Evolutionary conservation across 2,113 vertebrate species (phyloP), one percentile per base, ranked within the genome.

Genomic region (Campylorhamphus procurvoides): DNA sequence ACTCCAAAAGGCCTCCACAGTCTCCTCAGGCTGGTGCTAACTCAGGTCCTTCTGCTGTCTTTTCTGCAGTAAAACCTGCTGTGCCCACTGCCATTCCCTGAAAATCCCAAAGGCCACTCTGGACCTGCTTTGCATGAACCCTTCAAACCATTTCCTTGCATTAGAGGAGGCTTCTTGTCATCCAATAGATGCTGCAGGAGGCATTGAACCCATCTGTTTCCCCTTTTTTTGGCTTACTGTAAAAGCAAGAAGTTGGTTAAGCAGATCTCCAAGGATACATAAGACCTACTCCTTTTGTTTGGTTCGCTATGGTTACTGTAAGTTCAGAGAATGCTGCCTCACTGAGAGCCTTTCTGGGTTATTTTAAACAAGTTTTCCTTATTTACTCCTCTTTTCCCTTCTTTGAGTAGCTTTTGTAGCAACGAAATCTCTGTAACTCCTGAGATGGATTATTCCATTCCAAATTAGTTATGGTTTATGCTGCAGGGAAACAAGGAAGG

Each of bases 241-340:
- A 94, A 96, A 96, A 97, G 93, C 91, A 95, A 95, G 53, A 91
- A 91, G 87, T 96, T 96, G 89, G 84, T 91, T 87, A 91, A 94
- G 84, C 84, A 87, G 87, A 94, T 96, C 96, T 96, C 95, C 94
- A 97, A 95, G 96, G 95, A 95, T 93, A 96, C 95, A 66, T 85
- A 89, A 94, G 94, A 91, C 89, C 96, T 95, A 96, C 62, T 81
- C 86, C 95, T 83, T 96, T 97, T 95, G 96, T 96, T 40, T 40
- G 40, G 71, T 52, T 97, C 15, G 20, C 95, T 96, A 96, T 96
- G 95, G 96, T 96, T 96, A 96, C 95, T 95, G 94, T 92, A 93
- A 53, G 84, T 85, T 93, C 27, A 14, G 81, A 87, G 93, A 95
- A 85, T 83, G 80, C 71, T 75, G 53, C 52, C 89, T 93, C 49